Evolutionary conservation across 2,888 invertebrate species (phyloP).

Genomic region (Tethea ocularis): DNA sequence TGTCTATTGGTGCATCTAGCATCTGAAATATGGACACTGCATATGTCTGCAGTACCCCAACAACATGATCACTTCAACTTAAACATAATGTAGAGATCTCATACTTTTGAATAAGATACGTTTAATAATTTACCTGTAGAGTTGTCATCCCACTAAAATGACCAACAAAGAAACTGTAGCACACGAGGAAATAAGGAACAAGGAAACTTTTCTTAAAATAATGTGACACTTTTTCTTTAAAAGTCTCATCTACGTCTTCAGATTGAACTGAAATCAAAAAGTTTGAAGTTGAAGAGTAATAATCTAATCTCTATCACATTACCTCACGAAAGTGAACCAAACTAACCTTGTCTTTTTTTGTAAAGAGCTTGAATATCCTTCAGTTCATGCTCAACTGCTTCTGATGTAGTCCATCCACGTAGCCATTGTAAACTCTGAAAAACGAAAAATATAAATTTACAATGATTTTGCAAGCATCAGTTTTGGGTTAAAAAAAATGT

Average conservation of each 20-base stretch:
- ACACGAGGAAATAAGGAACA: conserved; percentile 87
- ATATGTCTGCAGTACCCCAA: conserved; percentile 82
- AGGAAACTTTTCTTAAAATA: conserved; percentile 86
- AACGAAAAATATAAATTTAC: neutral
- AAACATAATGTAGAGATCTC: neutral
- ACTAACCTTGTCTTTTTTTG: conserved; percentile 52
- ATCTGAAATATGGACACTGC: conserved; percentile 89
- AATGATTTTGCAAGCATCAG: too few relatives aligned
- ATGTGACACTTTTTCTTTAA: conserved; percentile 52
- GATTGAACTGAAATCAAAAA: conserved; percentile 50
- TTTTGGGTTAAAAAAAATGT: neutral
- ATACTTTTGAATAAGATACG: neutral
- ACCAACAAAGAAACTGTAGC: conserved; percentile 87
- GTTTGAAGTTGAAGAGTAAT: neutral
- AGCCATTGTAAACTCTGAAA: conserved; percentile 89
- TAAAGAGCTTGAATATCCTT: conserved; percentile 74
- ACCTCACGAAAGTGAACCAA: too few relatives aligned
- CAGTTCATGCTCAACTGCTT: conserved; percentile 85
- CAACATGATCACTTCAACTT: neutral
- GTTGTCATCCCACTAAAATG: conserved; percentile 91
- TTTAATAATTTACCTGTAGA: conserved; percentile 72
- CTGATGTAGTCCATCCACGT: conserved; percentile 88
- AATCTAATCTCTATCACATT: neutral
- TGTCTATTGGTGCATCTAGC: conserved; percentile 88
- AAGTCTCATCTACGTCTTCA: conserved; percentile 56